Percentiles rank a stretch among this genome's conserved stretches.
Conservation (phyloP, 2,797 vertebrate species). For the Paramormyrops hopkinsi region DNA sequence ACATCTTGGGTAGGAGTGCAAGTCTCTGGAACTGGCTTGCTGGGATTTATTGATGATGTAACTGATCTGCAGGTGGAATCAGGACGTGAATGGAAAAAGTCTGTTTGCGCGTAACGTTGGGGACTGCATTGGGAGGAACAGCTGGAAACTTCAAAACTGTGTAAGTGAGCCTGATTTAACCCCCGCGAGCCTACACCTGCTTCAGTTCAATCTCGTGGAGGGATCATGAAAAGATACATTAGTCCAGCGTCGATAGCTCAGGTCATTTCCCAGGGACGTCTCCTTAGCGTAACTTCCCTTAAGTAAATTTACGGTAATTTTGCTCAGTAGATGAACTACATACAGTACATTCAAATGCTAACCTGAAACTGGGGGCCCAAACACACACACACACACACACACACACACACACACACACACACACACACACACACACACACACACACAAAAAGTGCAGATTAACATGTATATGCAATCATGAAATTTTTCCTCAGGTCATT, state of each 20-base stretch:
- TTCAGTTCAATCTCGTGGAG: not conserved
- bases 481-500: not conserved
- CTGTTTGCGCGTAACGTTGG: not conserved
- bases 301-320: not conserved
- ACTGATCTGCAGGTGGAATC: not conserved
- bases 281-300: not conserved
- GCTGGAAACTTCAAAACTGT: not conserved
- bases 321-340: not conserved
- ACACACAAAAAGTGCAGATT: not conserved
- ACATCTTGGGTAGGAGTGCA: not conserved
- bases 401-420: too few species aligned
- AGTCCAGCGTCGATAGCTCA: not conserved
- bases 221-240: not conserved
- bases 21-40: not conserved
- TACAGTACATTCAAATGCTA: not conserved
- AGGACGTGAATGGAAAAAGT: not conserved
- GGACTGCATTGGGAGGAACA: not conserved
- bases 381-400: too few species aligned
- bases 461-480: not conserved
- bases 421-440: too few species aligned
- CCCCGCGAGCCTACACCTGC: not conserved
- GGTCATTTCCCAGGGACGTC: not conserved
- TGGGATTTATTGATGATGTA: not conserved
- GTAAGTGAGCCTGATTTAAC: not conserved
- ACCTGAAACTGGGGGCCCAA: not conserved